phyloP scores from a whole-genome alignment of 2,888 invertebrate species.

The Meta bourneti region DNA sequence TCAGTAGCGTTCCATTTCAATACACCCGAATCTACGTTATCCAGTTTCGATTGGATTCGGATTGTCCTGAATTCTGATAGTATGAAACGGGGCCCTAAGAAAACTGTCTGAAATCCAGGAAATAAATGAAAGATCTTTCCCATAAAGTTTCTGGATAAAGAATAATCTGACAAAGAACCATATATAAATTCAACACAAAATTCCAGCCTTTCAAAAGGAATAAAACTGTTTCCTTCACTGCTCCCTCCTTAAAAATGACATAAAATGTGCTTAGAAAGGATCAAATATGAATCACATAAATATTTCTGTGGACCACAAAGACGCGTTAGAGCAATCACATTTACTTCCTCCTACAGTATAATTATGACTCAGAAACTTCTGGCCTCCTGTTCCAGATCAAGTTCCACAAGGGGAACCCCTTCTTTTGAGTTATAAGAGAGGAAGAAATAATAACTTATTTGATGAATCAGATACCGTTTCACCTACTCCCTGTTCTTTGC shows the following conservation, averaged over 20 bases:
- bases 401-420: background rate
- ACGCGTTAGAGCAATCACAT: background rate
- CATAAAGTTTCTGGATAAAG: background rate
- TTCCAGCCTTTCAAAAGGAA: background rate
- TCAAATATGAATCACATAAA: background rate
- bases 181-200: background rate
- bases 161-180: background rate
- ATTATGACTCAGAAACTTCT: background rate
- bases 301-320: background rate
- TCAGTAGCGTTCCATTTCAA: too few species aligned
- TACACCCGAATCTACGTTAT: too few species aligned
- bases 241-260: background rate
- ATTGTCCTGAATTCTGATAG: too few species aligned
- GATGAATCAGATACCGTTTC: background rate
- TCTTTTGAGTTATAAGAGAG: background rate
- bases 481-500: background rate
- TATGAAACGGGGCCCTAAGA: too few species aligned
- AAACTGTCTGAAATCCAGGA: too few species aligned
- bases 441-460: conserved; percentile 16
- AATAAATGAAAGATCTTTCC: background rate
- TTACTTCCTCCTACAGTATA: background rate
- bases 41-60: too few species aligned
- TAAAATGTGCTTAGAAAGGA: background rate
- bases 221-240: background rate
- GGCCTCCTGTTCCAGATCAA: background rate